phyloP scores from a whole-genome alignment of 2,888 invertebrate genomes.

The Trachelus iudaicus region DNA sequence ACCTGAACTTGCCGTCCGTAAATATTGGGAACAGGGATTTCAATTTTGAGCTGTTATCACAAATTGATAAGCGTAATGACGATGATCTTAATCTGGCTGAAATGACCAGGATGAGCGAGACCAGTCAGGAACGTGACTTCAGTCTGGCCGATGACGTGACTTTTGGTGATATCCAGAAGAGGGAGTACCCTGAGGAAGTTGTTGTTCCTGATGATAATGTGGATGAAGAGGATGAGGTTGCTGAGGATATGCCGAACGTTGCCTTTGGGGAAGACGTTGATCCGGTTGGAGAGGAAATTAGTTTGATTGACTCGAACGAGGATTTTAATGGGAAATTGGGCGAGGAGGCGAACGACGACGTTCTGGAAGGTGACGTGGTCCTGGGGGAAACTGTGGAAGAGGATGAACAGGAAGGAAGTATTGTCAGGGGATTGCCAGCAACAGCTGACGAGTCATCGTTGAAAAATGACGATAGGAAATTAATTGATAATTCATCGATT shows the following conservation, averaged over 20 bases:
- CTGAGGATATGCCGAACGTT: background rate
- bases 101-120: background rate
- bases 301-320: background rate
- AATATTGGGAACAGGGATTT: background rate
- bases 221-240: background rate
- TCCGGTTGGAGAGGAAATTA: background rate
- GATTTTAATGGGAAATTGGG: background rate
- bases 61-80: background rate
- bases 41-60: too few species aligned
- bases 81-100: background rate
- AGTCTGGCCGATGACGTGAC: background rate
- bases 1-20: background rate
- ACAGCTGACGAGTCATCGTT: background rate
- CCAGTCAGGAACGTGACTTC: background rate
- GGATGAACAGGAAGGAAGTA: background rate
- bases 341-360: background rate
- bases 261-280: slow-evolving; percentile 8
- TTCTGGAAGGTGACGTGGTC: slow-evolving; percentile 1
- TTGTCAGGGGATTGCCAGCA: background rate
- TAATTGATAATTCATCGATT: slow-evolving; percentile 14
- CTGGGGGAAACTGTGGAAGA: background rate
- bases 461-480: background rate
- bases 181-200: too few species aligned
- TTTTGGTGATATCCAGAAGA: too few species aligned
- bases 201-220: background rate